phyloP scores from a whole-genome alignment of 2,888 invertebrate species.

The Mylabris sibirica region DNA sequence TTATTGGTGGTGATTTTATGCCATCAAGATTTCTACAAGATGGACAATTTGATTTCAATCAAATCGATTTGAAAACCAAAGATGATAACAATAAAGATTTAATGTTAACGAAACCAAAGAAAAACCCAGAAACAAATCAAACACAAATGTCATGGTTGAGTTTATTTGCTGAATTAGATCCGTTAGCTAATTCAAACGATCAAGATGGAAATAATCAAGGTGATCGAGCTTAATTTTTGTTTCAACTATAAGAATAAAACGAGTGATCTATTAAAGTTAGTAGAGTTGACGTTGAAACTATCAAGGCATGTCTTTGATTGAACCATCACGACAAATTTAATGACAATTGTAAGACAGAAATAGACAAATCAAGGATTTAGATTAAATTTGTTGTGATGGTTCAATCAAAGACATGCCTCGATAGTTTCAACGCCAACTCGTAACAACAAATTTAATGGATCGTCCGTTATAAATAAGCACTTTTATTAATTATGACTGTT shows the following conservation, averaged over 20 bases:
- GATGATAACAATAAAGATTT: constrained; percentile 39
- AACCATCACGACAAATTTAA: too few species aligned
- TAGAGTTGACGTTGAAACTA: too few species aligned
- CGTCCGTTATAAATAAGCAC: too few species aligned
- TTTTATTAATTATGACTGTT: constrained; percentile 23
- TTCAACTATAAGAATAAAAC: constrained; percentile 21
- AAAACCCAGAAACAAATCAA: constrained; percentile 40
- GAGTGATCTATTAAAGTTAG: too few species aligned
- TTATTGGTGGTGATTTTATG: constrained; percentile 56
- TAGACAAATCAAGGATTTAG: too few species aligned
- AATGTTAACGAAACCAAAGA: constrained; percentile 42
- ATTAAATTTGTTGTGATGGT: too few species aligned
- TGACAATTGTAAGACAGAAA: too few species aligned
- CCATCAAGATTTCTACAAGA: constrained; percentile 58
- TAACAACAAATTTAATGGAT: too few species aligned
- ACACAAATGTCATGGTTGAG: constrained; percentile 77
- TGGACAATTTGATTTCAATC: constrained; percentile 49
- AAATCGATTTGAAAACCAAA: constrained; percentile 40
- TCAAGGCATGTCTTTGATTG: too few species aligned
- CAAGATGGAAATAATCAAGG: constrained; percentile 46
- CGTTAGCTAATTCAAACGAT: constrained; percentile 87
- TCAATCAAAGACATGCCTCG: too few species aligned
- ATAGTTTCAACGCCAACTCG: too few species aligned
- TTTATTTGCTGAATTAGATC: constrained; percentile 92
- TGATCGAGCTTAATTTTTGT: constrained; percentile 44